Base-by-base conservation (phyloP, 2,113 vertebrate species). In the Gallinago paraguaiae region DNA sequence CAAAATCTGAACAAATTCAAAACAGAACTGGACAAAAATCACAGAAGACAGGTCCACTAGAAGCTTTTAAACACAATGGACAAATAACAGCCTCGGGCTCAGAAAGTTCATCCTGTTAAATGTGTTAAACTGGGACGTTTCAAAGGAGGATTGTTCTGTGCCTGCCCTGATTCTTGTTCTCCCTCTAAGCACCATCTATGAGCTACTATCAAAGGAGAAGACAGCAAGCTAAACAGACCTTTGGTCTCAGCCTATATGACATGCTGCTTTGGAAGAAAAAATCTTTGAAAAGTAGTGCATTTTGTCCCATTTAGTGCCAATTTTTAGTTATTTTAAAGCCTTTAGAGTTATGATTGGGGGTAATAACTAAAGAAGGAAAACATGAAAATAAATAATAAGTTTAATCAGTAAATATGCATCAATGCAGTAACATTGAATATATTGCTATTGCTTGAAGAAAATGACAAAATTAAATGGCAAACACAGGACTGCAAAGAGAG, bases 41-140 rank as follows among this genome's bases (percentile, higher is more conserved):
- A 77, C 11, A 69, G 45, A 33, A 50, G 80, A 88, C 76, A 90
- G 63, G 35, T 69, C 80, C 39, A 53, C 76, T 53, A 65, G 54
- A 77, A 22, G 27, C 68, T 86, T 69, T 81, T 93, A 88, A 93
- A 88, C 57, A 80, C 33, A 82, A 35, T 17, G 59, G 89, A 92
- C 61, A 93, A 82, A 46, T 71, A 88, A 65, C 33, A 90, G 91
- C 82, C 94, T 37, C 71, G 86, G 91, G 86, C 82, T 90, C 31
- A 77, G 41, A 65, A 83, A 86, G 16, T 80, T 68, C 91, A 45
- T 68, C 63, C 68, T 83, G 33, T 77, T 96, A 92, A 96, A 86
- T 77, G 80, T 45, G 71, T 76, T 88, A 80, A 88, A 72, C 63
- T 57, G 48, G 10, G 33, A 76, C 39, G 33, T 91, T 93, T 77